Evolutionary conservation across 2,797 vertebrate genomes (phyloP).

Genomic region (Hippopotamyrus pictus): DNA sequence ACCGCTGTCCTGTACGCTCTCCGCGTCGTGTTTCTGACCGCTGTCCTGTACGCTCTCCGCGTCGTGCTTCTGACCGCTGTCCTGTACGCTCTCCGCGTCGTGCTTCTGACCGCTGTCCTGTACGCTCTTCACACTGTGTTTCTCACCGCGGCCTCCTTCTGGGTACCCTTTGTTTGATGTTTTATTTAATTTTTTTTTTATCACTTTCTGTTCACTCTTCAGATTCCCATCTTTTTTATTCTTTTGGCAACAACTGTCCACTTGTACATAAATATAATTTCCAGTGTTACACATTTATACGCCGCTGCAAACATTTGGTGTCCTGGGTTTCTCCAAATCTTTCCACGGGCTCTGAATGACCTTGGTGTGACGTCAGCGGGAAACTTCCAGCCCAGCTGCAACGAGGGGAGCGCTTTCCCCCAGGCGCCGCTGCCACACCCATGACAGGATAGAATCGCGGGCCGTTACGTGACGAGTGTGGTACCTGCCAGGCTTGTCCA

Average conservation of each 20-base stretch:
- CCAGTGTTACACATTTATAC: not conserved
- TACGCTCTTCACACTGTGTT: not conserved
- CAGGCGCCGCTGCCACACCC: not conserved
- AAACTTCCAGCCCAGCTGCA: not conserved
- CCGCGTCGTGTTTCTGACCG: not conserved
- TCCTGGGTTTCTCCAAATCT: not conserved
- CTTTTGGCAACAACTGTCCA: not conserved
- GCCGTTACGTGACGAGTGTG: not conserved
- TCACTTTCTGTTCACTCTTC: not conserved
- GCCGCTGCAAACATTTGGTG: not conserved
- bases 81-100: fast-evolving
- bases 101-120: not conserved
- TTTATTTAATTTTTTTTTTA: not conserved
- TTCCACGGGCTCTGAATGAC: not conserved
- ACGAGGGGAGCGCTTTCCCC: no score
- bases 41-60: not conserved
- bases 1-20: no score
- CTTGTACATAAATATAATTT: not conserved
- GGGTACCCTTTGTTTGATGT: not conserved
- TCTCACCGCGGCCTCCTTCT: not conserved
- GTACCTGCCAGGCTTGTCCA: not conserved
- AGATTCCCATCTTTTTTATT: not conserved
- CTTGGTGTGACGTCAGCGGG: not conserved
- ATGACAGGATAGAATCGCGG: not conserved
- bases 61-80: not conserved